These are phyloP conservation scores for Penaeus monodon DNA, from an alignment of 2,888 invertebrate genomes.

Conservation along the genomic window DNA sequence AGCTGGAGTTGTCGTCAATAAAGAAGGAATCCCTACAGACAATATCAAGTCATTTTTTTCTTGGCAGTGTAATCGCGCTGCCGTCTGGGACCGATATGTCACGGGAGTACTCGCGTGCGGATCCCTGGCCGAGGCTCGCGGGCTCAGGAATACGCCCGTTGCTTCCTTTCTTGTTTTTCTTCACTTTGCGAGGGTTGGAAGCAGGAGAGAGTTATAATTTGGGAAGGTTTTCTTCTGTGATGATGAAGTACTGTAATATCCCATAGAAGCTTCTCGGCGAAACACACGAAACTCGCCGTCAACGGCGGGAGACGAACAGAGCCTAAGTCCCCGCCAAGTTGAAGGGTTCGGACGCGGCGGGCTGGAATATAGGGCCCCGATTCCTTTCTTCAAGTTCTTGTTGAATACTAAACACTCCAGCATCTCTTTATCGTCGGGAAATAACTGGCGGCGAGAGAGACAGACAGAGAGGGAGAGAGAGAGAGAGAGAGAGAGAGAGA, in stretches of 20 bases:
- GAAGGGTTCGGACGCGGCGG: constrained; percentile 23
- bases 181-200: too few relatives aligned
- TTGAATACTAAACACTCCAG: constrained; percentile 55
- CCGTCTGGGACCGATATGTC: constrained; percentile 62
- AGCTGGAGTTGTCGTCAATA: constrained; percentile 67
- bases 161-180: not conserved
- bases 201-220: too few relatives aligned
- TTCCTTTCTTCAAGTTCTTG: constrained; percentile 60
- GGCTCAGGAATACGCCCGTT: not conserved
- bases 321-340: constrained; percentile 18
- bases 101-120: constrained; percentile 41
- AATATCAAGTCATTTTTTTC: constrained; percentile 62
- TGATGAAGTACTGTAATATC: too few relatives aligned
- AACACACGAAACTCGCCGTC: too few relatives aligned
- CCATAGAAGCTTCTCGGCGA: too few relatives aligned
- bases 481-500: too few relatives aligned
- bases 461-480: too few relatives aligned
- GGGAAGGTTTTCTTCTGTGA: too few relatives aligned
- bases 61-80: constrained; percentile 52
- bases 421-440: constrained; percentile 53
- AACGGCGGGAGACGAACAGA: not conserved
- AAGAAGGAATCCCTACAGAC: constrained; percentile 60
- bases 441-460: constrained; percentile 32
- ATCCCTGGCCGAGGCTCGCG: not conserved
- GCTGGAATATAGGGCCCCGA: constrained; percentile 43